Evolutionary conservation across 1,140 invertebrate genomes (phyloP).

Genomic region (Drosophila erecta): DNA sequence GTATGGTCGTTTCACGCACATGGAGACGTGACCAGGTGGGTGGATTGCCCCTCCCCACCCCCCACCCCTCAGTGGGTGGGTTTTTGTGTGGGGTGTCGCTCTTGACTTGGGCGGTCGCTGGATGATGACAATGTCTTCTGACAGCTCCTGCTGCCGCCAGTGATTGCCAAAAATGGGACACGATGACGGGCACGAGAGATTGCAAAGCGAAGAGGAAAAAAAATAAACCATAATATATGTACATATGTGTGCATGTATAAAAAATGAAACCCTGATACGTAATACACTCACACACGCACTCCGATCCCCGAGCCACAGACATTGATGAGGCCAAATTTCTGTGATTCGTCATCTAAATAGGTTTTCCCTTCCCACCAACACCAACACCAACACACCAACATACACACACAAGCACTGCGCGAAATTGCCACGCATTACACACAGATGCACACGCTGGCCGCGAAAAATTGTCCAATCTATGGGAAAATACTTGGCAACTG

Average conservation of each 20-base stretch:
- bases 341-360: slow-evolving; percentile 82
- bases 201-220: slow-evolving; percentile 44
- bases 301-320: slow-evolving; percentile 54
- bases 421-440: slow-evolving; percentile 70
- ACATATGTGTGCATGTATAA: slow-evolving; percentile 17
- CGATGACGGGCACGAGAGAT: slow-evolving; percentile 76
- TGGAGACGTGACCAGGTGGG: slow-evolving; percentile 64
- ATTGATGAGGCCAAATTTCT: slow-evolving; percentile 82
- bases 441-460: slow-evolving; percentile 40
- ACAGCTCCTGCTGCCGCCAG: slow-evolving; percentile 71
- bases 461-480: slow-evolving; percentile 44
- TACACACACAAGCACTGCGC: slow-evolving; percentile 34
- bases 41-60: slow-evolving; percentile 20
- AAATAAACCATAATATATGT: slow-evolving; percentile 18
- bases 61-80: neutral
- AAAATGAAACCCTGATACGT: slow-evolving; percentile 68
- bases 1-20: slow-evolving; percentile 52
- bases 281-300: slow-evolving; percentile 70
- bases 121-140: slow-evolving; percentile 80
- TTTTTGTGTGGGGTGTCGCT: slow-evolving; percentile 1
- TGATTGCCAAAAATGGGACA: slow-evolving; percentile 80
- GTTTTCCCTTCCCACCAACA: slow-evolving; percentile 38
- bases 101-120: slow-evolving; percentile 45
- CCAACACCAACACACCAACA: neutral
- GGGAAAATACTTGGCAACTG: slow-evolving; percentile 36